Percentiles rank a stretch among this genome's conserved stretches.
Evolutionary conservation across 2,888 invertebrate species (phyloP).

Genomic region (Tigriopus californicus): DNA sequence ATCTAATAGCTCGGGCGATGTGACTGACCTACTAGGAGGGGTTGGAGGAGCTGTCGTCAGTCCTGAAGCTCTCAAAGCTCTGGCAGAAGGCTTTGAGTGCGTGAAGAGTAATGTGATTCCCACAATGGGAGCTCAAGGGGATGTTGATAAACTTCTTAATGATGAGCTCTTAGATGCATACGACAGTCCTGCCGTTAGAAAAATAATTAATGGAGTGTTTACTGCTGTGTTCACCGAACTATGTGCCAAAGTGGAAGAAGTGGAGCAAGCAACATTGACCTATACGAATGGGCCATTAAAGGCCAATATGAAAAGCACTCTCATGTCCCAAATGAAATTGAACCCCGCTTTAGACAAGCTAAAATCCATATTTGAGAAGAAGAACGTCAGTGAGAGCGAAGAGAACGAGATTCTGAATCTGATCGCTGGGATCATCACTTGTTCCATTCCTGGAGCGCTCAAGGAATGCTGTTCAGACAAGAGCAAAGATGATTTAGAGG

Average conservation of each 20-base stretch:
- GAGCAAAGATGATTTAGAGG: neutral
- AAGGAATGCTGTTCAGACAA: constrained; percentile 3
- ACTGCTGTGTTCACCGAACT: constrained; percentile 8
- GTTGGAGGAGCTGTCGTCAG: constrained; percentile 5
- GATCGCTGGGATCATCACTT: constrained; percentile 13
- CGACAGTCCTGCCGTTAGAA: constrained; percentile 10
- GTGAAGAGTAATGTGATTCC: neutral
- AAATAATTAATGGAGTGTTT: neutral
- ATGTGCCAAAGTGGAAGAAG: constrained; percentile 1
- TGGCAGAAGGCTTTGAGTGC: constrained; percentile 12
- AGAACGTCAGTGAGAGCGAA: neutral
- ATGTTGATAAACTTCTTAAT: constrained; percentile 10
- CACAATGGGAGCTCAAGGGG: constrained; percentile 7
- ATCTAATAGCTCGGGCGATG: neutral
- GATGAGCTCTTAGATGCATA: constrained; percentile 13
- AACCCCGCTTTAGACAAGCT: constrained; percentile 13
- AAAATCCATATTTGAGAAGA: neutral
- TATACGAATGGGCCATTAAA: constrained; percentile 3
- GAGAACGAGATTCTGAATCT: constrained; percentile 10
- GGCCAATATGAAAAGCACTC: neutral
- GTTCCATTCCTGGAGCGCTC: constrained; percentile 15
- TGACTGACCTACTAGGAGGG: constrained; percentile 12
- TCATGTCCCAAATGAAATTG: constrained; percentile 12
- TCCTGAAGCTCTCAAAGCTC: constrained; percentile 12
- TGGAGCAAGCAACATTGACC: neutral